phyloP scores from a whole-genome alignment of 2,888 invertebrate genomes.

The Philhelius pedissequus region DNA sequence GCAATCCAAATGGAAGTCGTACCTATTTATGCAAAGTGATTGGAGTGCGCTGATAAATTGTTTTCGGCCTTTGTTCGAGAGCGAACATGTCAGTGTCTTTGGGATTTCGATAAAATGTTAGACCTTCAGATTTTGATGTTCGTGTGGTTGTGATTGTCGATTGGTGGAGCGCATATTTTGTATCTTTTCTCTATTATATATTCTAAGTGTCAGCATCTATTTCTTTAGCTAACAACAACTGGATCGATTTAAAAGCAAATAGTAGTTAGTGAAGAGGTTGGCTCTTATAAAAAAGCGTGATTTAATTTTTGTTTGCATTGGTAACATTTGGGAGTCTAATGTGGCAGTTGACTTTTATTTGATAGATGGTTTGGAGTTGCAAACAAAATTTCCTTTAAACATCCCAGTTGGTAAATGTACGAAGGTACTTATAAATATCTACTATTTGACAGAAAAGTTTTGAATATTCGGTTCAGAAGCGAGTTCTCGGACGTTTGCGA shows the following conservation, averaged over 20 bases:
- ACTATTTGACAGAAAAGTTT: neutral
- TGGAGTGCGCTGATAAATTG: constrained; percentile 64
- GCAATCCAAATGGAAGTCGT: constrained; percentile 59
- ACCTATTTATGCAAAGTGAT: constrained; percentile 67
- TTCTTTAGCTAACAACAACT: constrained; percentile 39
- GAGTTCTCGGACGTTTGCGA: too few species aligned
- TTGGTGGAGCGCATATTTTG: neutral
- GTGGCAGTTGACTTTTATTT: constrained; percentile 30
- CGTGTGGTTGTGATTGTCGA: constrained; percentile 22
- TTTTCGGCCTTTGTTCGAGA: constrained; percentile 54
- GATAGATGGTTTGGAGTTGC: constrained; percentile 9
- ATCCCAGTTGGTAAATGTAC: neutral
- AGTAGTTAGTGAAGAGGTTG: constrained; percentile 7
- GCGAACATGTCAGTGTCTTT: constrained; percentile 25
- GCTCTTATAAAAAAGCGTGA: constrained; percentile 26
- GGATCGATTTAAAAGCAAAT: constrained; percentile 55
- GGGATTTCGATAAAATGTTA: constrained; percentile 7
- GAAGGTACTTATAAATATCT: neutral
- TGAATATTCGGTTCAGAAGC: neutral
- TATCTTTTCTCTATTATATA: constrained; percentile 8
- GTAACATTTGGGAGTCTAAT: constrained; percentile 29
- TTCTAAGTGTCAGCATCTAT: constrained; percentile 62
- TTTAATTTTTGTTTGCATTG: constrained; percentile 19
- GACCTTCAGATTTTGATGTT: constrained; percentile 16
- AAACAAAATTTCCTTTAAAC: neutral